These are phyloP conservation scores for Eclectus roratus DNA, from an alignment of 2,113 vertebrate genomes.

Conservation along the genomic window DNA sequence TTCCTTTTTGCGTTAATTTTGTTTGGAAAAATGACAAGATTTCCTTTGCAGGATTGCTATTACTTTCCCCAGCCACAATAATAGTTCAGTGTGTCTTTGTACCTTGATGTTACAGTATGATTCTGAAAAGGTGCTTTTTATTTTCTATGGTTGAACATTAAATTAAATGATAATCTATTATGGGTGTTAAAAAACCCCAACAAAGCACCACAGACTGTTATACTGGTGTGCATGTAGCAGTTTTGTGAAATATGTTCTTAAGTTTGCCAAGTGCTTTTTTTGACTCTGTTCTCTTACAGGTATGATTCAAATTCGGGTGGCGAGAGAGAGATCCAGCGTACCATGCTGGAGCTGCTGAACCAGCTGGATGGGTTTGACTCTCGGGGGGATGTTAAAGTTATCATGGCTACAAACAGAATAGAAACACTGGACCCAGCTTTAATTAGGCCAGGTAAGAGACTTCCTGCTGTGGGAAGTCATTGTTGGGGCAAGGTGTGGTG, in stretches of 20 bases:
- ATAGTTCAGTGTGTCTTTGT: background rate
- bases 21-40: background rate
- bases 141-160: background rate
- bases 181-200: rapidly evolving
- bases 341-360: conserved; percentile 96
- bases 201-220: background rate
- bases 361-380: conserved; percentile 97
- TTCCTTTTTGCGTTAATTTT: background rate
- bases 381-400: conserved; percentile 94
- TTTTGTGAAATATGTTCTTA: background rate
- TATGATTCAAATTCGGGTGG: conserved; percentile 98
- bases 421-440: conserved; percentile 96
- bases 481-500: background rate
- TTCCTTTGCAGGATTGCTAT: background rate
- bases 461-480: no score
- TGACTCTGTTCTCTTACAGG: conserved; percentile 55
- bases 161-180: background rate
- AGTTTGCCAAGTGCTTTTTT: background rate
- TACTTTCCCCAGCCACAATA: background rate
- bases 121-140: background rate
- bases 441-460: conserved; percentile 89
- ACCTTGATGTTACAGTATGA: background rate
- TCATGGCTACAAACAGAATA: conserved; percentile 98
- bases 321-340: conserved; percentile 95
- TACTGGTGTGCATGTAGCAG: background rate